phyloP scores from a whole-genome alignment of 2,113 vertebrate genomes.

The Thamnophis sirtalis region DNA sequence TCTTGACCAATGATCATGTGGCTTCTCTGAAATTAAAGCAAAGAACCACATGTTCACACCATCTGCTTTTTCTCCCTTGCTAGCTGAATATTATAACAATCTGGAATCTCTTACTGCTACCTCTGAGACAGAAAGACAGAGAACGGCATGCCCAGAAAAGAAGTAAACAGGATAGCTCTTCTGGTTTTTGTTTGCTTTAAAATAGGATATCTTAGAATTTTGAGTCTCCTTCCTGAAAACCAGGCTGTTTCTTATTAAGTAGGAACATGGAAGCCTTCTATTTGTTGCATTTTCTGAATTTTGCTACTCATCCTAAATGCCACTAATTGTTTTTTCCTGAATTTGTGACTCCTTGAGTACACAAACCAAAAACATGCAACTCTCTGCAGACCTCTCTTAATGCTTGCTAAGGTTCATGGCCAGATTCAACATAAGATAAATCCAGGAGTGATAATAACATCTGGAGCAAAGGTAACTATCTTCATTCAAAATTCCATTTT shows the following conservation, averaged over 20 bases:
- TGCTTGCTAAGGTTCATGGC: conserved; percentile 49
- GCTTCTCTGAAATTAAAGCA: neutral
- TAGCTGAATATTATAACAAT: neutral
- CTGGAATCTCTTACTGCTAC: neutral
- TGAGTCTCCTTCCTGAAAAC: neutral
- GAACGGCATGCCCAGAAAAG: neutral
- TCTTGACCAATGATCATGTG: neutral
- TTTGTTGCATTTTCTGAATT: neutral
- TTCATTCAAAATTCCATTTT: neutral
- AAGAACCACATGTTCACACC: neutral
- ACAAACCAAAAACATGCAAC: conserved; percentile 15
- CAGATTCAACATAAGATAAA: conserved; percentile 27
- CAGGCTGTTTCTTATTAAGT: neutral
- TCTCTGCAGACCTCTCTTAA: conserved; percentile 38
- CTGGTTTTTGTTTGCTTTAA: neutral
- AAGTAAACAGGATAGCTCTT: neutral
- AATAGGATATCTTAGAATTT: neutral
- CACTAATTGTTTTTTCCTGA: conserved; percentile 23
- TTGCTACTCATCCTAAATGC: neutral
- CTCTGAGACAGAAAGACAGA: neutral
- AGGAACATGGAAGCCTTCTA: neutral
- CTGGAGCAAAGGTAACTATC: conserved; percentile 1
- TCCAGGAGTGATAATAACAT: conserved; percentile 33
- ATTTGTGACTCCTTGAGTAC: conserved; percentile 61
- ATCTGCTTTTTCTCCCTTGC: neutral